These are phyloP conservation scores for Drosophila sturtevanti DNA, from an alignment of 1,140 invertebrate species.

Conservation along the genomic window DNA sequence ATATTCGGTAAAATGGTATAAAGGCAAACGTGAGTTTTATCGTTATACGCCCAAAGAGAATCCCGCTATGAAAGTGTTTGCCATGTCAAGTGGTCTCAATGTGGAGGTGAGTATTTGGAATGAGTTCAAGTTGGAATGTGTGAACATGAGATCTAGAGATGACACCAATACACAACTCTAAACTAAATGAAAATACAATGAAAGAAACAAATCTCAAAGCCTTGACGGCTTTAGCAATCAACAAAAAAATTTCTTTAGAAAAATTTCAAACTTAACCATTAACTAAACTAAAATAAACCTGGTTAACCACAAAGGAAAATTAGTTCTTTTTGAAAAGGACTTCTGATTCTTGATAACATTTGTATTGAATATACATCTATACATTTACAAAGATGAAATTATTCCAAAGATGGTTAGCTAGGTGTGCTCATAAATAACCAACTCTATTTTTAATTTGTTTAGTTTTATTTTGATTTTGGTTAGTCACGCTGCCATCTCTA, in stretches of 20 bases:
- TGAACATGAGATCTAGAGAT: constrained; percentile 2
- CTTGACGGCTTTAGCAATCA: no score
- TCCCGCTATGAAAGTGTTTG: constrained; percentile 87
- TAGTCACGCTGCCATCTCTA: constrained; percentile 3
- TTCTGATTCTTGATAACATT: no score
- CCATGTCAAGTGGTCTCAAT: constrained; percentile 85
- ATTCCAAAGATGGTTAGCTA: no score
- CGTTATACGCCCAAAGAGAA: constrained; percentile 87
- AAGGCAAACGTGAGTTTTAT: constrained; percentile 87
- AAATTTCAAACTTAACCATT: no score
- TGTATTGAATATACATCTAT: no score
- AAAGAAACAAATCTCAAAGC: no score
- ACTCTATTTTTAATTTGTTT: not conserved
- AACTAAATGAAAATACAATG: not conserved
- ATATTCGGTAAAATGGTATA: constrained; percentile 94
- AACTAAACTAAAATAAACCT: no score
- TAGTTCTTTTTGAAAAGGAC: no score
- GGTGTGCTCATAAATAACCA: no score
- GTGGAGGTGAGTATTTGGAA: constrained; percentile 87
- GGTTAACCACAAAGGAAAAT: no score
- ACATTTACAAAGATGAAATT: no score
- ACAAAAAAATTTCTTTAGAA: not conserved
- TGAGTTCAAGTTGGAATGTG: not conserved
- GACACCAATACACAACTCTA: not conserved
- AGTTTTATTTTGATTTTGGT: not conserved